A percentile compares a stretch with the other conserved stretches of the same genome.
Conservation (phyloP, 1,140 invertebrate species). For the Nebria ingens region DNA sequence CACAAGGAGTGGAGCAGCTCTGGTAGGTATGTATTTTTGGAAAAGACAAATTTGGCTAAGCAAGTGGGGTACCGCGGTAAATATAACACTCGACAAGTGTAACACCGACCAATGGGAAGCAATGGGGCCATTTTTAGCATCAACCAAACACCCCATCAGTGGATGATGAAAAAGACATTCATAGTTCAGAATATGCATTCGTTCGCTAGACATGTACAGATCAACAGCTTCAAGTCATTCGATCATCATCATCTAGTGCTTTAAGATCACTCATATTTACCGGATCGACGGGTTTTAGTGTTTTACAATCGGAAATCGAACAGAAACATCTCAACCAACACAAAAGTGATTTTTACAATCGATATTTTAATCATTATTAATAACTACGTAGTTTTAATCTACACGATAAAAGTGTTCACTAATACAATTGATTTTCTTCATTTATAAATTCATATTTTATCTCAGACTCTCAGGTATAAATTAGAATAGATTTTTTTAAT, state of each 20-base stretch:
- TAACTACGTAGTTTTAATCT: too few species aligned
- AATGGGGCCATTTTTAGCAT: conserved; percentile 47
- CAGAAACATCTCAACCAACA: too few species aligned
- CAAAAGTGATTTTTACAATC: too few species aligned
- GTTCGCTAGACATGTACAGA: too few species aligned
- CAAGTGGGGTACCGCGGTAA: conserved; percentile 37
- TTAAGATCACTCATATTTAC: too few species aligned
- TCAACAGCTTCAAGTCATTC: too few species aligned
- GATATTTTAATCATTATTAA: too few species aligned
- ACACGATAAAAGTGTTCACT: too few species aligned
- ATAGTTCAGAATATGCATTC: neutral
- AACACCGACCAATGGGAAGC: conserved; percentile 31
- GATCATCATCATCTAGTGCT: too few species aligned
- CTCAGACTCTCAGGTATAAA: neutral
- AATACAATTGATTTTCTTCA: neutral
- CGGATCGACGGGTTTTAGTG: too few species aligned
- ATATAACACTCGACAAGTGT: conserved; percentile 17
- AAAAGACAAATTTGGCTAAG: conserved; percentile 70
- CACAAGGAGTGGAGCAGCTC: conserved; percentile 36
- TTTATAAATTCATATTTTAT: neutral
- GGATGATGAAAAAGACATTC: neutral
- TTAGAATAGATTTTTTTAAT: neutral
- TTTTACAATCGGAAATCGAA: too few species aligned
- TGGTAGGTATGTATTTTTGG: conserved; percentile 53
- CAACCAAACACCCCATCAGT: conserved; percentile 33